These are phyloP conservation scores for Acrobasis repandana DNA, from an alignment of 2,888 invertebrate species.

Conservation along the genomic window DNA sequence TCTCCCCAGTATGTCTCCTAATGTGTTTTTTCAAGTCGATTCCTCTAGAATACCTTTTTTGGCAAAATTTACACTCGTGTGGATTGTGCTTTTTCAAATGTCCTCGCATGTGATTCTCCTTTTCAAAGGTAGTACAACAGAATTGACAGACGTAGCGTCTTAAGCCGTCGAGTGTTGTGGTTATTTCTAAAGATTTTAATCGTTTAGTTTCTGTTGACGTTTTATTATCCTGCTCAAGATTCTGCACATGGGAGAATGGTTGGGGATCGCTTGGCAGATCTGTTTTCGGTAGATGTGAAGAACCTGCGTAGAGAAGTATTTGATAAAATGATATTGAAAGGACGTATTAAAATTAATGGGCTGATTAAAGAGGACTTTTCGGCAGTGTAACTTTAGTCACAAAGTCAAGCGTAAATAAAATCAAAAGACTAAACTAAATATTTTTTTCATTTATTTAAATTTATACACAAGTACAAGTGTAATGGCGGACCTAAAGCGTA, in stretches of 20 bases:
- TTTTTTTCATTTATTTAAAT: too few species aligned
- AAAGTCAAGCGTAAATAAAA: too few species aligned
- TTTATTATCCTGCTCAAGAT: not conserved
- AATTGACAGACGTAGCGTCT: constrained; percentile 7
- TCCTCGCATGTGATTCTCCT: constrained; percentile 7
- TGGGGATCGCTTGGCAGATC: not conserved
- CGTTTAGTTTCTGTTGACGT: constrained; percentile 4
- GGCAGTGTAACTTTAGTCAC: not conserved
- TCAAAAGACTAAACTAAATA: too few species aligned
- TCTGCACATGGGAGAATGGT: not conserved
- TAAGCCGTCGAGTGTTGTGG: not conserved
- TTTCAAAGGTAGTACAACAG: not conserved
- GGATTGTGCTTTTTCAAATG: constrained; percentile 14
- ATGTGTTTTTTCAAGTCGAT: constrained; percentile 7
- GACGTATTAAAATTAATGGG: not conserved
- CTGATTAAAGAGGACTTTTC: too few species aligned
- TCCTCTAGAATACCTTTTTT: constrained; percentile 4
- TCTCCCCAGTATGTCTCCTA: constrained; percentile 10
- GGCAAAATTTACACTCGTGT: constrained; percentile 4
- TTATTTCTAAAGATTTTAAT: not conserved
- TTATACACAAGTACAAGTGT: too few species aligned
- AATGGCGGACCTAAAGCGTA: too few species aligned
- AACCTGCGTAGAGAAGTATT: not conserved
- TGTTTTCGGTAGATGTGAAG: not conserved
- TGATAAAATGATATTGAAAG: not conserved